Conservation (phyloP, 2,113 vertebrate genomes). For the Bombycilla garrulus region DNA sequence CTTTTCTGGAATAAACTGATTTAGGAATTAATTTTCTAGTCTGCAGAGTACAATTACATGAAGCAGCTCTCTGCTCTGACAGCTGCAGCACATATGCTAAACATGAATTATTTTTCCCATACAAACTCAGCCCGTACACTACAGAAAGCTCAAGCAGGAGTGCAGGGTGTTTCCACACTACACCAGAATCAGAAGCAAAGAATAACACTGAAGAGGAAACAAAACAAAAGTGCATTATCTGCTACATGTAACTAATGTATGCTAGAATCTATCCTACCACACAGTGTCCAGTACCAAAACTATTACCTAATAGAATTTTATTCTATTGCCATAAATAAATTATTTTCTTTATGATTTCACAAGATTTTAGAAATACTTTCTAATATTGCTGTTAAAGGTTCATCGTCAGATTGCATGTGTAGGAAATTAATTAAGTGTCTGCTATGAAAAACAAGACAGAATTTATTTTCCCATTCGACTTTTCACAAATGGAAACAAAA, state of each 20-base stretch:
- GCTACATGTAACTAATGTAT: neutral
- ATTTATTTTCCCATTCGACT: neutral
- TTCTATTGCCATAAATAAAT: neutral
- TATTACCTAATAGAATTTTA: neutral
- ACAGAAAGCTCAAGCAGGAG: neutral
- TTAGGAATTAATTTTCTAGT: constrained; percentile 6
- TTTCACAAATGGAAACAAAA: neutral
- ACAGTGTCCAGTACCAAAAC: neutral
- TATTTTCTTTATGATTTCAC: neutral
- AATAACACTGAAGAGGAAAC: neutral
- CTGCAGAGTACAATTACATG: neutral
- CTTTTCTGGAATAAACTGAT: neutral
- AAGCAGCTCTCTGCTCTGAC: neutral
- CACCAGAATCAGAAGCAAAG: neutral
- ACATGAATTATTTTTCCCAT: constrained; percentile 10
- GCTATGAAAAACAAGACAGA: neutral
- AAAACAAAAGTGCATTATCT: neutral
- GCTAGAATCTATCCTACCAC: neutral
- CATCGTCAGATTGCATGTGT: neutral
- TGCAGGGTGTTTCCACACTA: neutral
- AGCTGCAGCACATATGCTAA: neutral
- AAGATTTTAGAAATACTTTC: neutral
- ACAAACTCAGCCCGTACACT: neutral
- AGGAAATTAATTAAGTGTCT: neutral
- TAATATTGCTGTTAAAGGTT: neutral